Percentiles rank a stretch among this genome's conserved stretches.
These are phyloP conservation scores for Sycobia sp. DNA, from an alignment of 1,140 invertebrate genomes.

Conservation along the genomic window DNA sequence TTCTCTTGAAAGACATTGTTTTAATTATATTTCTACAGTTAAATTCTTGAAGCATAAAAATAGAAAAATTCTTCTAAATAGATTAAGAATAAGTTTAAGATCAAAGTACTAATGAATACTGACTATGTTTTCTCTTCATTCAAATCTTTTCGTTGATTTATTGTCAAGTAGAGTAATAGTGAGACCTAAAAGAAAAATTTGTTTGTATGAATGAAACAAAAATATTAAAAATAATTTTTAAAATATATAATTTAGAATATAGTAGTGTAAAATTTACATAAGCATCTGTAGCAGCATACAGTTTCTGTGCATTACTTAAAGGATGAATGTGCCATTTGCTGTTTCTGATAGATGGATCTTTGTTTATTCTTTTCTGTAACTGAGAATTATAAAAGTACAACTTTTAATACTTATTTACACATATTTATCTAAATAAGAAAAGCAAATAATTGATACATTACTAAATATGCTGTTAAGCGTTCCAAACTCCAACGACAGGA, in stretches of 20 bases:
- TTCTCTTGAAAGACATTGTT: too few species aligned
- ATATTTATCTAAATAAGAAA: neutral
- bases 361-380: constrained; percentile 63
- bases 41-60: too few species aligned
- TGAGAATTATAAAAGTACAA: constrained; percentile 40
- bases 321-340: constrained; percentile 69
- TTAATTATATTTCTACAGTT: too few species aligned
- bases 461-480: constrained; percentile 65
- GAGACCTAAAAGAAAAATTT: constrained; percentile 47
- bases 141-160: constrained; percentile 41
- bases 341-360: constrained; percentile 65
- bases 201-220: neutral
- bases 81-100: too few species aligned
- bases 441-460: constrained; percentile 44
- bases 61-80: neutral
- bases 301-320: constrained; percentile 63
- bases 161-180: constrained; percentile 46
- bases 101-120: too few species aligned
- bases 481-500: constrained; percentile 68
- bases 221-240: constrained; percentile 1
- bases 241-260: constrained; percentile 6
- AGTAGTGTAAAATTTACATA: constrained; percentile 61
- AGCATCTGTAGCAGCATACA: constrained; percentile 72
- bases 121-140: too few species aligned
- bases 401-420: constrained; percentile 2